Evolutionary conservation across 1,140 invertebrate genomes (phyloP), one percentile per base, ranked within the genome.

Genomic region (Philotrypesis tridentata): DNA sequence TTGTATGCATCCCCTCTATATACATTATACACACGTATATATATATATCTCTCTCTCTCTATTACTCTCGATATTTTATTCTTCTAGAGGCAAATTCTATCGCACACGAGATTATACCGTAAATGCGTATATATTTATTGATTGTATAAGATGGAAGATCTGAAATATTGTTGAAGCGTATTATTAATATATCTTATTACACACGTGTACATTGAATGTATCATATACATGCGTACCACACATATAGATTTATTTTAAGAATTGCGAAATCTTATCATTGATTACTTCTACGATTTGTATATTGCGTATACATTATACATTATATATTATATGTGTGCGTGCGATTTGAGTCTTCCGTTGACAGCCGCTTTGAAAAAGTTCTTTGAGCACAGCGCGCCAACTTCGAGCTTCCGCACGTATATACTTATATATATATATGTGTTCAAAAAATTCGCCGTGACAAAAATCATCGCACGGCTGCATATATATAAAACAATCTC

Each of bases 281-380:
- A 76, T 23, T 14, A 9, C 40, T 12, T 12, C 61, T 48, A 75
- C 55, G 23, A 43, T 33, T 61, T 79, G 12, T 74, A 77, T 70
- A 27, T 67, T 73, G n/a, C 29, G 25, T 73, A 37, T 37, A 37
- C 9, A 73, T 73, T 40, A 33, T 71, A 82, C 55, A 27, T 63
- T 72, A 77, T 43, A 31, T 72, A 63, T 55, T 37, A 70, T 55
- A 55, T n/a, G n/a, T 79, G 79, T 40, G 40, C 73, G 67, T 80
- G 73, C n/a, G 9, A 80, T 80, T 80, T 73, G 72, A 77, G 82
- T 83, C 82, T 83, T 83, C 82, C 82, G 72, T 80, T 77, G 21
- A 25, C 25, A 37, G 29, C 60, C 48, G 27, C 25, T 79, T n/a
- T 31, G 67, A 81, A 74, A 80, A 81, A 78, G 55, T 81, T 76